phyloP scores from a whole-genome alignment of 2,113 vertebrate species.

The Otolemur garnettii region DNA sequence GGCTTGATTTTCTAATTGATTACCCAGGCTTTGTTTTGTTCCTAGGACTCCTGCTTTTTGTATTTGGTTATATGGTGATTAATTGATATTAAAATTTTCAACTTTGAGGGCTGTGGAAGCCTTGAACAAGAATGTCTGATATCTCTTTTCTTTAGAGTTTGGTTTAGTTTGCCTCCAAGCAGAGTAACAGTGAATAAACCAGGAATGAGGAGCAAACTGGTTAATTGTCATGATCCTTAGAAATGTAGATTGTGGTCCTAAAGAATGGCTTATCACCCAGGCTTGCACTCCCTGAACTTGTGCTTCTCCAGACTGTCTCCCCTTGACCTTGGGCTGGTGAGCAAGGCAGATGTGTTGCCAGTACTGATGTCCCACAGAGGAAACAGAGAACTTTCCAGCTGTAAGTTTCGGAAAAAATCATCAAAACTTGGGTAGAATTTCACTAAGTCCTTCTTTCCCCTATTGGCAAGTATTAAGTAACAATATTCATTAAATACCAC shows the following conservation, averaged over 20 bases:
- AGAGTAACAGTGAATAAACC: not conserved
- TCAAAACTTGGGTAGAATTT: conserved; percentile 79
- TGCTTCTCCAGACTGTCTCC: not conserved
- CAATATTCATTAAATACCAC: conserved; percentile 91
- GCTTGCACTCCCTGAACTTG: not conserved
- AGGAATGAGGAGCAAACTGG: not conserved
- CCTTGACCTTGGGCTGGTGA: not conserved
- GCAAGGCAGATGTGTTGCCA: not conserved
- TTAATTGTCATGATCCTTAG: rapidly evolving
- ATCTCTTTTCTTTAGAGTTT: not conserved
- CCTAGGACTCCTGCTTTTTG: not conserved
- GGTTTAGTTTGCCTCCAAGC: not conserved
- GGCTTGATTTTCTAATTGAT: not conserved
- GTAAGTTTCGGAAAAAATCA: conserved; percentile 75
- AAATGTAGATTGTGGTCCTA: rapidly evolving
- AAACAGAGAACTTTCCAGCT: not conserved
- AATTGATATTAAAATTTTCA: not conserved
- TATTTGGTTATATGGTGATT: not conserved
- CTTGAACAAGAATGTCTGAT: not conserved
- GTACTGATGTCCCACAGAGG: not conserved
- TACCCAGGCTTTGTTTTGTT: not conserved
- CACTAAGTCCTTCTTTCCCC: conserved; percentile 78
- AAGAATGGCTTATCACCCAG: not conserved
- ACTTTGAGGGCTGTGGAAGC: too few relatives aligned
- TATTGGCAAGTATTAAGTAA: conserved; percentile 88